phyloP scores from a whole-genome alignment of 1,140 invertebrate species.

The Drosophila kikkawai region DNA sequence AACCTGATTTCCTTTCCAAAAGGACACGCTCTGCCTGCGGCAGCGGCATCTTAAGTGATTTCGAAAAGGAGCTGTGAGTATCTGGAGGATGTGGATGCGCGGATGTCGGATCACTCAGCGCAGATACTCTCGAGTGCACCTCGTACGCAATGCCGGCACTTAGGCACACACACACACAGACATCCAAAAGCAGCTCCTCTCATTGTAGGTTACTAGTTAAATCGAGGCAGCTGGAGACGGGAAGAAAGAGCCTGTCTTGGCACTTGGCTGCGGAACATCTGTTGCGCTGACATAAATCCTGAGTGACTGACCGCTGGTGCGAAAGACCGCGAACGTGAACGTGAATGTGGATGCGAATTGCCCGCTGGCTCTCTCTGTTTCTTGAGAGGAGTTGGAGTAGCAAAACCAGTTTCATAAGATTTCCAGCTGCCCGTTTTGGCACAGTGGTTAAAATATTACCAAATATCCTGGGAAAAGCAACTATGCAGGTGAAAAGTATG shows the following conservation, averaged over 20 bases:
- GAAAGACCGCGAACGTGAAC: slow-evolving; percentile 67
- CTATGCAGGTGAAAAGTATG: neutral
- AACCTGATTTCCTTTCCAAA: slow-evolving; percentile 71
- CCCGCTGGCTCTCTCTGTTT: slow-evolving; percentile 45
- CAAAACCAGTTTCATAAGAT: slow-evolving; percentile 35
- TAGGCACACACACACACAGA: slow-evolving; percentile 55
- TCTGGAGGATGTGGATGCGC: slow-evolving; percentile 49
- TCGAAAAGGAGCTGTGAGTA: slow-evolving; percentile 46
- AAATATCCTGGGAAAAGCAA: neutral
- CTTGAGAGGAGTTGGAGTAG: slow-evolving; percentile 11
- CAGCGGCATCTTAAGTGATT: slow-evolving; percentile 72
- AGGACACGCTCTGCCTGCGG: slow-evolving; percentile 70
- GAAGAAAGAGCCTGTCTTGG: slow-evolving; percentile 37
- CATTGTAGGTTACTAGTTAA: slow-evolving; percentile 78
- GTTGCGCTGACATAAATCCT: slow-evolving; percentile 82
- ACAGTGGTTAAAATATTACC: slow-evolving; percentile 4
- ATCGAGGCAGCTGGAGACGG: slow-evolving; percentile 30
- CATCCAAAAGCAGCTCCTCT: slow-evolving; percentile 3
- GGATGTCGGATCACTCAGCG: slow-evolving; percentile 42
- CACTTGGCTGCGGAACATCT: slow-evolving; percentile 71
- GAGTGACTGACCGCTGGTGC: slow-evolving; percentile 82
- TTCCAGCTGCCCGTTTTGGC: slow-evolving; percentile 45
- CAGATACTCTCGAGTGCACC: slow-evolving; percentile 62
- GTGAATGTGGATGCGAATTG: slow-evolving; percentile 38
- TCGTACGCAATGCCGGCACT: slow-evolving; percentile 71